Conservation (phyloP, 2,888 invertebrate species). For the Agelastica alni region DNA sequence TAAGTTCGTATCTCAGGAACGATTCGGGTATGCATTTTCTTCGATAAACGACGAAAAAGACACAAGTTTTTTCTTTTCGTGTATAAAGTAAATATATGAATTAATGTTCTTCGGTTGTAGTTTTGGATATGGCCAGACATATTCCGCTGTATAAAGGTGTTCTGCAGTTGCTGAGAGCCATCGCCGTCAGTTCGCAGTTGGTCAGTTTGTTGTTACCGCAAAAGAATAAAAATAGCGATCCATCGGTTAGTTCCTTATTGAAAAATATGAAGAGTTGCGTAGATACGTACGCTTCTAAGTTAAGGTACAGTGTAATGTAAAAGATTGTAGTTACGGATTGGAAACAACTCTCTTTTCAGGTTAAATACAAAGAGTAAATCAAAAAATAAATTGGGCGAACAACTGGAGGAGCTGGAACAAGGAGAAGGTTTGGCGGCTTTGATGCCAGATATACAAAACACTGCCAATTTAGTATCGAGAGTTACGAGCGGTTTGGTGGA, state of each 20-base stretch:
- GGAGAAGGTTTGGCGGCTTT: conserved; percentile 87
- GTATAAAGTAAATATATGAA: too few relatives aligned
- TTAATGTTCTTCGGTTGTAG: too few relatives aligned
- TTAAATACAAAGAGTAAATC: conserved; percentile 46
- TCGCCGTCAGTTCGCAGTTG: conserved; percentile 65
- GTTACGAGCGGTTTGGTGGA: conserved; percentile 56
- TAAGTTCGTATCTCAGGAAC: conserved; percentile 89
- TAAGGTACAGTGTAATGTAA: conserved; percentile 62
- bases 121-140: conserved; percentile 95
- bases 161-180: conserved; percentile 77
- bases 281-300: conserved; percentile 86
- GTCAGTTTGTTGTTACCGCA: conserved; percentile 69
- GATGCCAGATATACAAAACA: conserved; percentile 89
- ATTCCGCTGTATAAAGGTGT: conserved; percentile 90
- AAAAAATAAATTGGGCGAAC: conserved; percentile 47
- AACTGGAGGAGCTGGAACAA: conserved; percentile 73
- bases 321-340: neutral
- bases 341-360: conserved; percentile 40
- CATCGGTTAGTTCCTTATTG: conserved; percentile 76
- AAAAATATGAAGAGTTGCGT: conserved; percentile 89
- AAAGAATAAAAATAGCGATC: conserved; percentile 53
- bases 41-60: too few relatives aligned
- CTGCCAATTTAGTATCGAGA: conserved; percentile 59
- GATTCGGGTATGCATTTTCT: conserved; percentile 70
- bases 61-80: too few relatives aligned